These are phyloP conservation scores for Argyrosomus japonicus DNA, from an alignment of 2,113 vertebrate species.

Conservation along the genomic window DNA sequence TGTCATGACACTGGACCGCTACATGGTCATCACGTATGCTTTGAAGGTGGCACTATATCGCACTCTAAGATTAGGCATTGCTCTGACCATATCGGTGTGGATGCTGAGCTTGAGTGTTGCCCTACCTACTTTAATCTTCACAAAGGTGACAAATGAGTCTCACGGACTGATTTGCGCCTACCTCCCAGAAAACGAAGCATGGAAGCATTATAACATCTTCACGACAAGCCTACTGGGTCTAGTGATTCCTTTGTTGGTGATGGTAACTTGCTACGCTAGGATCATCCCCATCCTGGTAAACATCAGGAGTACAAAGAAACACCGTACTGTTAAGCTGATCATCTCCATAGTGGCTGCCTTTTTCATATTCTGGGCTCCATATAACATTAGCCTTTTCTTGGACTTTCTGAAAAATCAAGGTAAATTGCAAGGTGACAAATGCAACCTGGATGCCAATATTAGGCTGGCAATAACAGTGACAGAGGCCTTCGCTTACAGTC, in stretches of 20 bases:
- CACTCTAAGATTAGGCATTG: conserved; percentile 67
- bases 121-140: conserved; percentile 79
- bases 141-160: conserved; percentile 50
- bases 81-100: conserved; percentile 73
- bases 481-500: conserved; percentile 76
- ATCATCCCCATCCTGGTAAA: conserved; percentile 85
- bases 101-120: conserved; percentile 78
- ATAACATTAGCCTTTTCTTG: conserved; percentile 81
- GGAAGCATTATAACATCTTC: conserved; percentile 79
- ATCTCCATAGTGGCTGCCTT: conserved; percentile 84
- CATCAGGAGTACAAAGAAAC: conserved; percentile 84
- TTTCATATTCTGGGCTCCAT: conserved; percentile 90
- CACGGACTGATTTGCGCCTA: conserved; percentile 50
- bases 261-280: conserved; percentile 86
- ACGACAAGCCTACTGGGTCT: conserved; percentile 86
- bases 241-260: conserved; percentile 84
- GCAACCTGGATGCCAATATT: not conserved
- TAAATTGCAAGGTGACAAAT: not conserved
- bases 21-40: conserved; percentile 85
- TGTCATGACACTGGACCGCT: conserved; percentile 91
- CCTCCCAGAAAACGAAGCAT: conserved; percentile 16
- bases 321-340: conserved; percentile 87
- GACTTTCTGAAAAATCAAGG: not conserved
- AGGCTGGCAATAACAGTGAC: conserved; percentile 51
- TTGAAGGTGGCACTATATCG: conserved; percentile 76